Evolutionary conservation across 2,797 vertebrate species (phyloP).

Genomic region (Benthosema pterotum): DNA sequence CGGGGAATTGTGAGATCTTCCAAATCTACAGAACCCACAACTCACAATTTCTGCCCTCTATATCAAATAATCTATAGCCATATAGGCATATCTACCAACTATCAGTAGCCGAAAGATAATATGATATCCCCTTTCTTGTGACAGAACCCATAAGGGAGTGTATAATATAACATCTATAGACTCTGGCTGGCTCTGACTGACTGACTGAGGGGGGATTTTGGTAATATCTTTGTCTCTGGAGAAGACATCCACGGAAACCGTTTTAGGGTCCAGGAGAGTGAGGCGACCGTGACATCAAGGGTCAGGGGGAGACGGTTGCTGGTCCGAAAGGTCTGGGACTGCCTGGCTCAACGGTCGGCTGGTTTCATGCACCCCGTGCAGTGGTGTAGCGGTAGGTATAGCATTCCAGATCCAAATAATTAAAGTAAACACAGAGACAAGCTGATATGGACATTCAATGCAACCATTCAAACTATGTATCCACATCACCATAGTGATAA

Average conservation of each 20-base stretch:
- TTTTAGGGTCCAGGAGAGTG: constrained; percentile 8
- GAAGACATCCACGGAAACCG: not conserved
- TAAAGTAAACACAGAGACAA: not conserved
- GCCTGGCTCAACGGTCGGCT: constrained; percentile 8
- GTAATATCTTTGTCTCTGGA: not conserved
- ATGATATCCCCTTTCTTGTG: not conserved
- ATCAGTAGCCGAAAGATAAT: not conserved
- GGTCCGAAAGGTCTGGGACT: constrained; percentile 34
- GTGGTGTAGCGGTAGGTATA: constrained; percentile 71
- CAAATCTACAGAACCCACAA: not conserved
- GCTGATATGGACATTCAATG: too few relatives aligned
- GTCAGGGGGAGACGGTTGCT: constrained; percentile 13
- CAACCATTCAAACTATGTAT: too few relatives aligned
- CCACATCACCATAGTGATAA: too few relatives aligned
- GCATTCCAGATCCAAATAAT: not conserved
- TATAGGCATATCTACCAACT: not conserved
- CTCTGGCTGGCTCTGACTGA: not conserved
- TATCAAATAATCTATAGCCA: not conserved
- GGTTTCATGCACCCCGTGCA: constrained; percentile 66
- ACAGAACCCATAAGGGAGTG: not conserved
- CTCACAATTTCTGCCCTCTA: constrained; percentile 18
- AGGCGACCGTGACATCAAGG: constrained; percentile 13
- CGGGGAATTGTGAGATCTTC: not conserved
- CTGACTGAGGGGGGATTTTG: not conserved
- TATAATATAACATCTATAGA: not conserved